These are phyloP conservation scores for Camelus dromedarius DNA, from an alignment of 2,113 vertebrate genomes.

Conservation along the genomic window DNA sequence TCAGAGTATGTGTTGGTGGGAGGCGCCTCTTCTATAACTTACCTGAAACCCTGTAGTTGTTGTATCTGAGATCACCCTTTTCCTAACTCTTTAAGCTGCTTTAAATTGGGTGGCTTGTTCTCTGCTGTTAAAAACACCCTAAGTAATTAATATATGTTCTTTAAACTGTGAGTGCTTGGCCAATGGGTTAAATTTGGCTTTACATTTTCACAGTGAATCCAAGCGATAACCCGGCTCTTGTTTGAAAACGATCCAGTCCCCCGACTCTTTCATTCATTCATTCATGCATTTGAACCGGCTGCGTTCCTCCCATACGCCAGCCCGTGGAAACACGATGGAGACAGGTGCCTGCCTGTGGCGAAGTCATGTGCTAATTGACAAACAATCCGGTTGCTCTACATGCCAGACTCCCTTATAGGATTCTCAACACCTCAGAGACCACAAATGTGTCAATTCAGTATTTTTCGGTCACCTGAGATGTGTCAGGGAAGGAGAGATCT, in stretches of 20 bases:
- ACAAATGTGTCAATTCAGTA: neutral
- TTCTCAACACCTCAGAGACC: neutral
- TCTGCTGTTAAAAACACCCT: neutral
- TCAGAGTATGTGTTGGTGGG: neutral
- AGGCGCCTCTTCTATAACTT: neutral
- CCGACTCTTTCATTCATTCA: neutral
- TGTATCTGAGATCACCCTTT: neutral
- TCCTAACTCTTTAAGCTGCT: neutral
- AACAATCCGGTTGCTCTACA: neutral
- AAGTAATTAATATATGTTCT: neutral
- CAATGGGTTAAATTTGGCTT: neutral
- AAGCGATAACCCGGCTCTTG: neutral
- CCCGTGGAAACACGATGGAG: neutral
- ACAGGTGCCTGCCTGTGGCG: neutral
- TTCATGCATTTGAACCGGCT: neutral
- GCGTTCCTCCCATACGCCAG: neutral
- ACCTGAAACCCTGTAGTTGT: neutral
- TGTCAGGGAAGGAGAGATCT: neutral
- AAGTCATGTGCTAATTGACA: neutral
- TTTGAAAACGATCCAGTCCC: neutral
- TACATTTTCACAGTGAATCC: neutral
- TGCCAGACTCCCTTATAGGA: neutral
- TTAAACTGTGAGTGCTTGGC: neutral
- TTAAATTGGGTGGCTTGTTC: neutral
- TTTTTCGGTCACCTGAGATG: neutral